Evolutionary conservation across 2,797 vertebrate genomes (phyloP).

Genomic region (Myotis pilosus): DNA sequence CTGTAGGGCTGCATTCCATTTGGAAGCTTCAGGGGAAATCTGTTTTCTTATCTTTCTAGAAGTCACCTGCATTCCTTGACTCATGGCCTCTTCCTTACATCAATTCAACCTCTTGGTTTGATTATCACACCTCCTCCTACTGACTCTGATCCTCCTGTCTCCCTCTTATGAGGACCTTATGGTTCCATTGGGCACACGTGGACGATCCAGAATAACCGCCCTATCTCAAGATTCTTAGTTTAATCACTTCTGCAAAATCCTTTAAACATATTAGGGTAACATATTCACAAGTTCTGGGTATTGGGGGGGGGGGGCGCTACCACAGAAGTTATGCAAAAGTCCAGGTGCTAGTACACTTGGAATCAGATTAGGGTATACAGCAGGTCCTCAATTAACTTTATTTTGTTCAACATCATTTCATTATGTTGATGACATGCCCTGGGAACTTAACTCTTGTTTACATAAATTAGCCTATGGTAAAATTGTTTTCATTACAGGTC

Average conservation of each 20-base stretch:
- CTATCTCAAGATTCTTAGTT: background rate
- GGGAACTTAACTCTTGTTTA: background rate
- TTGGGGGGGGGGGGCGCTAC: background rate
- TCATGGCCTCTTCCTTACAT: background rate
- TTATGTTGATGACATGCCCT: background rate
- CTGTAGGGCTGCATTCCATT: background rate
- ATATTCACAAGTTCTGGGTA: background rate
- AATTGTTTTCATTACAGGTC: background rate
- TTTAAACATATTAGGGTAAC: background rate
- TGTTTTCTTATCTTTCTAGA: background rate
- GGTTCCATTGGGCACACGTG: background rate
- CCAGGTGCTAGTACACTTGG: background rate
- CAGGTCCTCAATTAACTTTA: background rate
- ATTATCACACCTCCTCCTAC: background rate
- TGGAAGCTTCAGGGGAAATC: background rate
- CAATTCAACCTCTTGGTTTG: background rate
- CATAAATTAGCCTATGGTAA: background rate
- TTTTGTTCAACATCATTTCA: background rate
- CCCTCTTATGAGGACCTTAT: background rate
- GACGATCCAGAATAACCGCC: background rate
- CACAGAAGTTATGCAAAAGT: background rate
- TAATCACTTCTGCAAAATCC: slow-evolving; percentile 20
- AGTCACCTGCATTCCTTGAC: background rate
- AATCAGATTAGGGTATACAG: background rate
- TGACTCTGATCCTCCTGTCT: background rate